phyloP scores from a whole-genome alignment of 2,888 invertebrate species.

The Drosophila phalerata region DNA sequence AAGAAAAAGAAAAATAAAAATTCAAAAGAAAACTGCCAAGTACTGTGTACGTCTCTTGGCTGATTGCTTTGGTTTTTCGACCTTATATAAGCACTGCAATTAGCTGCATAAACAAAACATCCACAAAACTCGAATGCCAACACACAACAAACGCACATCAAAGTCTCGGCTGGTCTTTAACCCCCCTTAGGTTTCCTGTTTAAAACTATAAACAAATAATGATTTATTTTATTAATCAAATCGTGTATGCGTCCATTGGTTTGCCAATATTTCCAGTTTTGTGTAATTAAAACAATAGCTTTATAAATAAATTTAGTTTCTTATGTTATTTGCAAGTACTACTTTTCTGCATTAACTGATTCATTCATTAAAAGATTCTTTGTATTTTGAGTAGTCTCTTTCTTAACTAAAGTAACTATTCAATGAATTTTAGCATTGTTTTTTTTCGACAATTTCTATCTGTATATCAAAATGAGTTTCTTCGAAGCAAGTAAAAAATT shows the following conservation, averaged over 20 bases:
- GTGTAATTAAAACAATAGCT: constrained; percentile 7
- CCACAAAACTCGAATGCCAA: constrained; percentile 1
- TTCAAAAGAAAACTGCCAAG: constrained; percentile 20
- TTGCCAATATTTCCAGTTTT: constrained; percentile 1
- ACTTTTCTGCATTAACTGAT: not conserved
- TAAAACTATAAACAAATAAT: constrained; percentile 23
- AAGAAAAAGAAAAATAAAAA: constrained; percentile 12
- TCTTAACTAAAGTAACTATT: not conserved
- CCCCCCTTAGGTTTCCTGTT: constrained; percentile 49
- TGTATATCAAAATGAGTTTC: constrained; percentile 9
- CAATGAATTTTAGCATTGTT: constrained; percentile 8
- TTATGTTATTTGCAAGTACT: no score
- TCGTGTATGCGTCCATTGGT: not conserved
- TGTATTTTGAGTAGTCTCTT: not conserved
- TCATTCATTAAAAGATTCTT: not conserved
- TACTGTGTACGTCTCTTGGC: constrained; percentile 3
- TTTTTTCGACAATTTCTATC: constrained; percentile 2
- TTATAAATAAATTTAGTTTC: constrained; percentile 7
- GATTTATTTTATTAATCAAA: constrained; percentile 34
- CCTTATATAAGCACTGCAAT: constrained; percentile 57
- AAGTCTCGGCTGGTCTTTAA: constrained; percentile 49
- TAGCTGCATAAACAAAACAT: constrained; percentile 59
- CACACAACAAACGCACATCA: constrained; percentile 37
- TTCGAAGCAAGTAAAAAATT: constrained; percentile 2
- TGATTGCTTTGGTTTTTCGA: constrained; percentile 36